Conservation (phyloP, 2,888 invertebrate species). For the Epirrita christyi region DNA sequence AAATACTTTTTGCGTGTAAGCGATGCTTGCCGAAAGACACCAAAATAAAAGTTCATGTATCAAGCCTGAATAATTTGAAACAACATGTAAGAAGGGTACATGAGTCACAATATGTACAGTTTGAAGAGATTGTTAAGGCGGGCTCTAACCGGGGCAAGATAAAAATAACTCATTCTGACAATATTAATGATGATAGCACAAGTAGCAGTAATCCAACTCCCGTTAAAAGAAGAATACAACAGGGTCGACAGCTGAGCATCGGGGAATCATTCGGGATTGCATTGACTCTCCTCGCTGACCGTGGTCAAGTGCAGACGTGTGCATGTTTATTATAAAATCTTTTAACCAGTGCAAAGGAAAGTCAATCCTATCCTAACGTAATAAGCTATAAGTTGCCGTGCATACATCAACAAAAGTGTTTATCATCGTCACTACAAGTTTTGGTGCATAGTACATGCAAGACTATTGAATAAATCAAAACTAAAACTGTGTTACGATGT, state of each 20-base stretch:
- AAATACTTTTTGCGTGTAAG: slow-evolving; percentile 39
- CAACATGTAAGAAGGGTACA: slow-evolving; percentile 38
- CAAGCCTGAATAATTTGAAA: slow-evolving; percentile 40
- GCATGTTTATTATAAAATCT: too few species aligned
- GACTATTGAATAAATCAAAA: too few species aligned
- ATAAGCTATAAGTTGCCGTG: too few species aligned
- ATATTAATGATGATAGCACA: slow-evolving; percentile 14
- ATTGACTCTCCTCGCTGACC: too few species aligned
- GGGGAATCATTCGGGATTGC: slow-evolving; percentile 38
- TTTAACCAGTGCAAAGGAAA: too few species aligned
- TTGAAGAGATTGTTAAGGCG: slow-evolving; percentile 25
- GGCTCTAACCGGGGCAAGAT: slow-evolving; percentile 32
- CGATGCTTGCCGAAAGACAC: slow-evolving; percentile 30
- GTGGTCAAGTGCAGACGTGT: too few species aligned
- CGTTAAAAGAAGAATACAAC: slow-evolving; percentile 26
- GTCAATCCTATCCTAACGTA: too few species aligned
- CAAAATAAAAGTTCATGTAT: slow-evolving; percentile 28
- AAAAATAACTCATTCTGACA: slow-evolving; percentile 34
- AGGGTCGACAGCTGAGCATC: slow-evolving; percentile 27
- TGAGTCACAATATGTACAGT: slow-evolving; percentile 32
- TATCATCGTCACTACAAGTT: too few species aligned
- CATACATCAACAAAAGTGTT: too few species aligned
- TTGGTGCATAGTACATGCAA: too few species aligned
- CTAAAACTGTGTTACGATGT: too few species aligned
- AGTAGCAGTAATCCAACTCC: slow-evolving; percentile 34